A percentile compares a stretch with the other conserved stretches of the same genome.
These are phyloP conservation scores for Euspilapteryx auroguttella DNA, from an alignment of 2,888 invertebrate genomes.

Conservation along the genomic window DNA sequence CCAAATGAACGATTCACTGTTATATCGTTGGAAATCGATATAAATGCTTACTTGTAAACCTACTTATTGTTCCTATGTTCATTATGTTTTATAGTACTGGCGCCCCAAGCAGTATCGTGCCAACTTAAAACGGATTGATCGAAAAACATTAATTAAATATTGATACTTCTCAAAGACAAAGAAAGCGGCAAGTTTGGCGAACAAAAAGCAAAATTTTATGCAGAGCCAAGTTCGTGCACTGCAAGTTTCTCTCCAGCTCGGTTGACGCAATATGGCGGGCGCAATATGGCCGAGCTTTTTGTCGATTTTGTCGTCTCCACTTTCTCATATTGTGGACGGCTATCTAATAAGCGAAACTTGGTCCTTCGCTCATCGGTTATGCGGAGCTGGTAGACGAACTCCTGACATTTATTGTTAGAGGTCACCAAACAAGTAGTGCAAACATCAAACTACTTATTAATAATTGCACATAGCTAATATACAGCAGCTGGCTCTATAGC, in stretches of 20 bases:
- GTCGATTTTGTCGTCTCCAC: slow-evolving; percentile 46
- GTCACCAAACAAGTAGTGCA: neutral
- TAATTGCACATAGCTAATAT: neutral
- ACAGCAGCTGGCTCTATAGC: too few species aligned
- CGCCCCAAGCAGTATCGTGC: too few species aligned
- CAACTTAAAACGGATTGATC: neutral
- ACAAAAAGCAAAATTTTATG: slow-evolving; percentile 31
- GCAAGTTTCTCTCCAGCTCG: slow-evolving; percentile 50
- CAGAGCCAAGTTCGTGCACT: slow-evolving; percentile 30
- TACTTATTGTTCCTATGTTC: too few species aligned
- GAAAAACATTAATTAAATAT: neutral
- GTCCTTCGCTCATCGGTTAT: slow-evolving; percentile 46
- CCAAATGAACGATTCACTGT: too few species aligned
- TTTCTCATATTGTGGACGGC: slow-evolving; percentile 48
- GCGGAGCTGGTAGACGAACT: slow-evolving; percentile 35
- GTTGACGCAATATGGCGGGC: slow-evolving; percentile 28
- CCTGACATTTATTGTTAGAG: slow-evolving; percentile 16
- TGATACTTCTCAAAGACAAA: neutral
- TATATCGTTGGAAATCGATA: too few species aligned
- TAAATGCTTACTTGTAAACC: too few species aligned
- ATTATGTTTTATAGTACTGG: too few species aligned
- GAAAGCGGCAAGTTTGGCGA: slow-evolving; percentile 14
- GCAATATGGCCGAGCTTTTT: slow-evolving; percentile 44
- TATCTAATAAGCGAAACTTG: slow-evolving; percentile 55
- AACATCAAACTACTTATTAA: neutral